Evolutionary conservation across 2,888 invertebrate genomes (phyloP), one percentile per base, ranked within the genome.

Genomic region (Andrena trimmerana): DNA sequence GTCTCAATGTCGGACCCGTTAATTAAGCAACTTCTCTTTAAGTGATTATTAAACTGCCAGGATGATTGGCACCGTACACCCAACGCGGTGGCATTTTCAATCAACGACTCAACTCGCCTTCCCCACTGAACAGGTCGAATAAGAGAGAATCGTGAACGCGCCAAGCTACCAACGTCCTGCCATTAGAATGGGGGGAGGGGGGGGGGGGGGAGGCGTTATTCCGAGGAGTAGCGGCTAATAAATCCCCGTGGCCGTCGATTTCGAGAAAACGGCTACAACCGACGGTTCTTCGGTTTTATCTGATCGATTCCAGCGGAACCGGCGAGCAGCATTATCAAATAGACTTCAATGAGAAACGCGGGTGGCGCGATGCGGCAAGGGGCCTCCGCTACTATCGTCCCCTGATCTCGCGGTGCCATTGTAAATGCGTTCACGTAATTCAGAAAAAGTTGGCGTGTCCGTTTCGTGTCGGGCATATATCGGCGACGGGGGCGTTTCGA

Each of bases 401-500:
- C n/a, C 0, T 50, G 74, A 84, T 87, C 85, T 87, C 67, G 67
- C 33, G 66, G 63, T 27, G 62, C 59, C 81, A 88, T 88, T 88
- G 81, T 81, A 62, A 86, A 86, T 78, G 88, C 71, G 73, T 88
- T 85, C 88, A 88, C 88, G 88, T 88, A 86, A 88, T 85, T 88
- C 86, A 88, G 86, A 85, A 88, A 88, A 87, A 87, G 72, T 5
- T 87, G 81, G 81, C 88, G 85, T 85, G 87, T 79, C 70, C 88
- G 88, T 88, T 86, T 81, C 86, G 88, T 81, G 86, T 78, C 85
- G 85, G 85, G 86, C 85, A 83, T 86, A 86, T 77, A 48, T 50
- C 71, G 70, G 36, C 57, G 59, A 29, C 54, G 66, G 13, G 52
- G n/a, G 52, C 27, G 66, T 68, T 69, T 52, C 36, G 66, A 57